Evolutionary conservation across 2,888 invertebrate genomes (phyloP).

Genomic region (Rhagophthalmus giganteus): DNA sequence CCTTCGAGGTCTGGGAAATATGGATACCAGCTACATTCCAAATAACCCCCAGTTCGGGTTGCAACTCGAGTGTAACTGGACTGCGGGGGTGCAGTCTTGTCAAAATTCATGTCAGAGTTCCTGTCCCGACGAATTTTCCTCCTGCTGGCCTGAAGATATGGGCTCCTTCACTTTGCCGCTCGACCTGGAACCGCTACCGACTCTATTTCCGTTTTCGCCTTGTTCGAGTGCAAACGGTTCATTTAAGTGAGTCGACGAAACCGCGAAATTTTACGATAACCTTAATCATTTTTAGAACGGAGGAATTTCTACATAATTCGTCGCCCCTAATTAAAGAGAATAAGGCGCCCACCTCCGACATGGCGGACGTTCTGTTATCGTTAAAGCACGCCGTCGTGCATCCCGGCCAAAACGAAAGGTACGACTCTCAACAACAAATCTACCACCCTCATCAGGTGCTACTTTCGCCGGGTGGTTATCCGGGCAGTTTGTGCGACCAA

Average conservation of each 20-base stretch:
- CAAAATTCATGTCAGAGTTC: constrained; percentile 50
- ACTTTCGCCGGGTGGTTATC: constrained; percentile 60
- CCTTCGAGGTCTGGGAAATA: constrained; percentile 47
- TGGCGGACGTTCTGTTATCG: constrained; percentile 86
- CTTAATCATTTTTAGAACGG: constrained; percentile 31
- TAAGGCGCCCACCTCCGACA: constrained; percentile 66
- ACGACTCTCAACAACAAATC: constrained; percentile 53
- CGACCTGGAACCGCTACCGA: constrained; percentile 85
- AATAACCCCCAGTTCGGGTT: constrained; percentile 70
- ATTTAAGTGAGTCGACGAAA: constrained; percentile 38
- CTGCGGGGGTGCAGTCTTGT: constrained; percentile 48
- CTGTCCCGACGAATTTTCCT: constrained; percentile 54
- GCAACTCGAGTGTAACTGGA: constrained; percentile 57
- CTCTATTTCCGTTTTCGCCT: constrained; percentile 84
- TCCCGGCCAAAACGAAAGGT: constrained; percentile 60
- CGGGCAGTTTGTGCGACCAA: constrained; percentile 47
- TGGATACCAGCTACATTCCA: constrained; percentile 66
- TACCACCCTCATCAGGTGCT: constrained; percentile 64
- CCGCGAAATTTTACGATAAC: background rate
- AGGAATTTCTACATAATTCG: constrained; percentile 24
- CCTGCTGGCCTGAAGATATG: constrained; percentile 70
- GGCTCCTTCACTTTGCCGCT: constrained; percentile 83
- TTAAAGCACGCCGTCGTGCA: constrained; percentile 87
- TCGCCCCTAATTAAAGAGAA: constrained; percentile 36
- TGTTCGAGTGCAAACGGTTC: constrained; percentile 62